These are phyloP conservation scores for Numenius arquata DNA, from an alignment of 2,113 vertebrate genomes.

Conservation along the genomic window DNA sequence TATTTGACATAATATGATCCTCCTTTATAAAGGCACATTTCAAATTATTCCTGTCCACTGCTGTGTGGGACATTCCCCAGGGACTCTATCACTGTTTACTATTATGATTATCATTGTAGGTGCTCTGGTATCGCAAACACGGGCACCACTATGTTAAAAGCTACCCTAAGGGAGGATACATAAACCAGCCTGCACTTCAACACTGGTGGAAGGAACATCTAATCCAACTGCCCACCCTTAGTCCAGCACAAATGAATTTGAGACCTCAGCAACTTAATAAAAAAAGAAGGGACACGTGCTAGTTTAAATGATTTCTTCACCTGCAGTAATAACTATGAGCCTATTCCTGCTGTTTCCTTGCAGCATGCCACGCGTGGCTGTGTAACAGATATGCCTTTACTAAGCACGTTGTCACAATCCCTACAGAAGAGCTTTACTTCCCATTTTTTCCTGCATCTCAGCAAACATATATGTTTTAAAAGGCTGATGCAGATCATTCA, in stretches of 20 bases:
- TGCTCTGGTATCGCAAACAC: fast-evolving
- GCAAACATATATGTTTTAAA: neutral
- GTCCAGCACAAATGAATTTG: neutral
- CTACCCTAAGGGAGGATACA: neutral
- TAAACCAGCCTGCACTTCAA: neutral
- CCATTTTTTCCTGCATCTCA: neutral
- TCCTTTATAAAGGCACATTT: neutral
- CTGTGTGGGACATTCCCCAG: neutral
- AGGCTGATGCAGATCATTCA: neutral
- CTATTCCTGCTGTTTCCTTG: neutral
- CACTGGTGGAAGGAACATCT: neutral
- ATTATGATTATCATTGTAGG: neutral
- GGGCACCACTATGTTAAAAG: neutral
- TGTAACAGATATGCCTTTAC: neutral
- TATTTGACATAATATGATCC: neutral
- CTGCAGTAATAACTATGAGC: neutral
- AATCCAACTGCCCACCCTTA: neutral
- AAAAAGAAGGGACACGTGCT: neutral
- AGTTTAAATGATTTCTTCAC: neutral
- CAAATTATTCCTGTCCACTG: neutral
- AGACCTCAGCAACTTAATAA: neutral
- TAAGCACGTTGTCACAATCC: fast-evolving
- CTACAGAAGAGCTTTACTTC: neutral
- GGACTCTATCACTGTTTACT: neutral
- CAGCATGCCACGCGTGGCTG: neutral